Conservation (phyloP, 2,797 vertebrate genomes). For the Sylvilagus floridanus region DNA sequence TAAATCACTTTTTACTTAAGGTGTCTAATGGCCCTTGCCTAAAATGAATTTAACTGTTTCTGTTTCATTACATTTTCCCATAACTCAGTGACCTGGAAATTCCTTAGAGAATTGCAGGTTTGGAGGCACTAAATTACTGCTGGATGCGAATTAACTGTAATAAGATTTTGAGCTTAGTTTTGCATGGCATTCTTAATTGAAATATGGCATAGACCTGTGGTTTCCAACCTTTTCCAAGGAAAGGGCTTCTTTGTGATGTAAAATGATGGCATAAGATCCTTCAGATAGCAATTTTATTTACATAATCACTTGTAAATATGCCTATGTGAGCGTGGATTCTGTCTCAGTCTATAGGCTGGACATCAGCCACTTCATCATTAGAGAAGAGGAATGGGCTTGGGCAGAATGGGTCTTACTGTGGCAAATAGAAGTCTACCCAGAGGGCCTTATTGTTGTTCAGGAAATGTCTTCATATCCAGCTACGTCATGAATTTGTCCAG, state of each 20-base stretch:
- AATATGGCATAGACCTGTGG: background rate
- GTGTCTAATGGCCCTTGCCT: conserved; percentile 24
- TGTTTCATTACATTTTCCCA: conserved; percentile 41
- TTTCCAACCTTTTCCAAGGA: background rate
- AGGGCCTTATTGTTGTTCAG: background rate
- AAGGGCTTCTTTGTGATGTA: background rate
- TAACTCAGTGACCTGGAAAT: conserved; percentile 45
- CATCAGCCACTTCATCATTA: background rate
- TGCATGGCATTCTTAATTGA: background rate
- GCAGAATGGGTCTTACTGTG: background rate
- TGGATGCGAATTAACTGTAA: conserved; percentile 10
- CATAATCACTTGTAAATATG: background rate
- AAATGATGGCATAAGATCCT: conserved; percentile 6
- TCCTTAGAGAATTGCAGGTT: conserved; percentile 14
- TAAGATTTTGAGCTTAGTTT: conserved; percentile 44
- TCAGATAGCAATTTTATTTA: background rate
- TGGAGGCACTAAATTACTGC: conserved; percentile 43
- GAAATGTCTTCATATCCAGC: background rate
- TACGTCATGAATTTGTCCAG: background rate
- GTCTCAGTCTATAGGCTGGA: background rate
- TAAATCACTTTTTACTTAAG: conserved; percentile 38
- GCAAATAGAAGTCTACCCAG: background rate
- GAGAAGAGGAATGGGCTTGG: background rate
- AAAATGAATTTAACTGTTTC: conserved; percentile 14
- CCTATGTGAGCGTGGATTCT: background rate